A percentile compares a stretch with the other conserved stretches of the same genome.
Evolutionary conservation across 2,888 invertebrate species (phyloP).

Genomic region (Anoplius nigerrimus): DNA sequence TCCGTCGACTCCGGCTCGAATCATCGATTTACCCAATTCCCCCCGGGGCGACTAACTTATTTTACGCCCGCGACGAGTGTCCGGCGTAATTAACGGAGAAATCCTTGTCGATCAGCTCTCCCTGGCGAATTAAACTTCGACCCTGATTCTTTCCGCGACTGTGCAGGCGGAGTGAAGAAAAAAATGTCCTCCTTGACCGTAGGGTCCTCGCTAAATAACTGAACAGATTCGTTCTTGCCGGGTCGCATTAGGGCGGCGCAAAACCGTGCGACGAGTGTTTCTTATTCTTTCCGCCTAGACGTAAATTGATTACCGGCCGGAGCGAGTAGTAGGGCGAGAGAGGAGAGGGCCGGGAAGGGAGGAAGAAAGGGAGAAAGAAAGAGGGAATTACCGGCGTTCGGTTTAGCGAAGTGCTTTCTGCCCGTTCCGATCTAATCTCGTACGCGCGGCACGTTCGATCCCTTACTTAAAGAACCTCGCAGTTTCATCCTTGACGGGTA

Average conservation of each 20-base stretch:
- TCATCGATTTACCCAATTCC: neutral
- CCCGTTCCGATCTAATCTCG: conserved; percentile 10
- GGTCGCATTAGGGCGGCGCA: too few relatives aligned
- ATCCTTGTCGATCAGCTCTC: neutral
- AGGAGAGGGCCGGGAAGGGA: neutral
- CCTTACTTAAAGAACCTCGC: conserved; percentile 25
- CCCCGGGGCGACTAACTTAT: too few relatives aligned
- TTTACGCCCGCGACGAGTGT: too few relatives aligned
- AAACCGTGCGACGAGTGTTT: neutral
- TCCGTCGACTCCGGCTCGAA: neutral
- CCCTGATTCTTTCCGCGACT: neutral
- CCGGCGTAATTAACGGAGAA: too few relatives aligned
- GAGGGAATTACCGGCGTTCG: conserved; percentile 9
- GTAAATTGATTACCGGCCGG: conserved; percentile 32
- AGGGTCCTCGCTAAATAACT: too few relatives aligned
- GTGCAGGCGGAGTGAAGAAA: too few relatives aligned
- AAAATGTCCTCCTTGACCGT: too few relatives aligned
- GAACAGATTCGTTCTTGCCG: too few relatives aligned
- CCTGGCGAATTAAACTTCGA: neutral
- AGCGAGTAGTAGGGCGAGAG: neutral
- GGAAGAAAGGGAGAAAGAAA: conserved; percentile 11
- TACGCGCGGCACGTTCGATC: conserved; percentile 32
- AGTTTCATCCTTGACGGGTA: conserved; percentile 19
- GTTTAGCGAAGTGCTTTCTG: neutral
- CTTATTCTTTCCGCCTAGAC: conserved; percentile 10